A percentile compares a stretch with the other conserved stretches of the same genome.
phyloP scores from a whole-genome alignment of 1,140 invertebrate genomes.

The Hyphantria cunea region DNA sequence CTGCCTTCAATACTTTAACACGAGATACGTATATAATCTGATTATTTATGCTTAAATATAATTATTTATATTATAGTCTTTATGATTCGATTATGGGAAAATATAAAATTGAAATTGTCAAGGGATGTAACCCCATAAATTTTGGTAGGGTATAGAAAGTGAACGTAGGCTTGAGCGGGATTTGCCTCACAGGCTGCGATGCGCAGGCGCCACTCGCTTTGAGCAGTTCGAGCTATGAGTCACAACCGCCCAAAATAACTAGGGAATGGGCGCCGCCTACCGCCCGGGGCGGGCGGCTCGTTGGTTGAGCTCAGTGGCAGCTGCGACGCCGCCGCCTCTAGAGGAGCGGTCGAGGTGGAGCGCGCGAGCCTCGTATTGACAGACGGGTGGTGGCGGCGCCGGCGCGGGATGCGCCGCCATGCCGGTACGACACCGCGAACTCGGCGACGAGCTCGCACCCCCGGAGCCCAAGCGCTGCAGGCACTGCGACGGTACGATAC shows the following conservation, averaged over 20 bases:
- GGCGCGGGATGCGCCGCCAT: conserved; percentile 79
- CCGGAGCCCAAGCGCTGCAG: conserved; percentile 82
- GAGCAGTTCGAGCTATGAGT: conserved; percentile 72
- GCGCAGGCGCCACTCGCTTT: conserved; percentile 66
- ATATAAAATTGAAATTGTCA: too few species aligned
- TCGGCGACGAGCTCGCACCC: conserved; percentile 75
- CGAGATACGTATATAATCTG: too few species aligned
- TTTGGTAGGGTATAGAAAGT: not conserved
- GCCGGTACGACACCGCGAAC: conserved; percentile 79
- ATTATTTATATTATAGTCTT: too few species aligned
- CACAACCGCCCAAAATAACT: conserved; percentile 75
- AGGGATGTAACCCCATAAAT: too few species aligned
- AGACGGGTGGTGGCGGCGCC: conserved; percentile 67
- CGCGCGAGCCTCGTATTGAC: conserved; percentile 53
- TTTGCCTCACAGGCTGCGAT: conserved; percentile 58
- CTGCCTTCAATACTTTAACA: too few species aligned
- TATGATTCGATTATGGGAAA: too few species aligned
- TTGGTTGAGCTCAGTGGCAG: conserved; percentile 71
- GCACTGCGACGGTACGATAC: conserved; percentile 79
- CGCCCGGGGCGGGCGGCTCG: conserved; percentile 68
- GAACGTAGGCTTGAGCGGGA: conserved; percentile 42
- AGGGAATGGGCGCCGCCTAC: conserved; percentile 72
- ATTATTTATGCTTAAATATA: too few species aligned
- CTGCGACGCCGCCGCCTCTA: conserved; percentile 69
- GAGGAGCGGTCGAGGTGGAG: conserved; percentile 60